These are phyloP conservation scores for Sciaenops ocellatus DNA, from an alignment of 2,797 vertebrate genomes.

Conservation along the genomic window DNA sequence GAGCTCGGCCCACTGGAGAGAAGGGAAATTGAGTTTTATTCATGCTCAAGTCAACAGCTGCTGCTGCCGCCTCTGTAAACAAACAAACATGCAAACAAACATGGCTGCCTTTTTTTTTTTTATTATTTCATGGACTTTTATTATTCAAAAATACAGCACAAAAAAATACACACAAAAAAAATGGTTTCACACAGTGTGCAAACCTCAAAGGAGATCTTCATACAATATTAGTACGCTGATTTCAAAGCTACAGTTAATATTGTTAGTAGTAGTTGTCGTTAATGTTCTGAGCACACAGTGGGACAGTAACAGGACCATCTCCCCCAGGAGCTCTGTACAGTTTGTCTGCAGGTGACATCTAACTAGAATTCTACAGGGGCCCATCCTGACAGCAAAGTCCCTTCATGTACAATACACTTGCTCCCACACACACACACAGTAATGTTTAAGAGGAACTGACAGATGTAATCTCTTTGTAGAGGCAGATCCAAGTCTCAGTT, in stretches of 20 bases:
- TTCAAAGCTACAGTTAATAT: slow-evolving; percentile 80
- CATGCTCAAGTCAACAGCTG: slow-evolving; percentile 29
- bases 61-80: slow-evolving; percentile 9
- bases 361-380: slow-evolving; percentile 63
- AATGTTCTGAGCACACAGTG: slow-evolving; percentile 48
- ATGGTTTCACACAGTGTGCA: slow-evolving; percentile 75
- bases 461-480: slow-evolving; percentile 39
- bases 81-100: slow-evolving; percentile 33
- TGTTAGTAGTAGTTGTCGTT: slow-evolving; percentile 73
- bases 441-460: slow-evolving; percentile 34
- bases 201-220: slow-evolving; percentile 73
- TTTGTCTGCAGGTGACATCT: slow-evolving; percentile 60
- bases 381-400: slow-evolving; percentile 48
- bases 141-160: slow-evolving; percentile 88
- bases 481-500: slow-evolving; percentile 18
- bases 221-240: slow-evolving; percentile 78
- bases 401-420: slow-evolving; percentile 25
- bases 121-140: slow-evolving; percentile 76
- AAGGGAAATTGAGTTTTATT: slow-evolving; percentile 36
- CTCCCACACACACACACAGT: slow-evolving; percentile 10
- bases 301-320: slow-evolving; percentile 45
- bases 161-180: slow-evolving; percentile 79
- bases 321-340: slow-evolving; percentile 61
- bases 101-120: neutral
- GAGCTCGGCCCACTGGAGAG: slow-evolving; percentile 21